A percentile compares a stretch with the other conserved stretches of the same genome.
Conservation (phyloP, 2,113 vertebrate species). For the Chrysemys picta region DNA sequence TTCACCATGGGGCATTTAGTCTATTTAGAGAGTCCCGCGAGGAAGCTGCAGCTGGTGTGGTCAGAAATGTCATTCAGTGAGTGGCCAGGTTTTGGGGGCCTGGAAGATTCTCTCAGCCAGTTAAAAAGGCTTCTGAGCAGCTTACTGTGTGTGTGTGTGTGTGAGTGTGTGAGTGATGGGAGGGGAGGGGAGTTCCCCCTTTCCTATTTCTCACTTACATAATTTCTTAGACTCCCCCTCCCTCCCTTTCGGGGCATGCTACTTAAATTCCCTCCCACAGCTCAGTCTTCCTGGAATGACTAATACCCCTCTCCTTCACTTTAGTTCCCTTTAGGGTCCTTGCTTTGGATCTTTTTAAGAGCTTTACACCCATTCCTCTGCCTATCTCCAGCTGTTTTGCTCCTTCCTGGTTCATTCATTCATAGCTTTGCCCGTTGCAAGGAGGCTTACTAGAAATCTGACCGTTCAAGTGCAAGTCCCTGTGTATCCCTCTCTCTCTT, state of each 20-base stretch:
- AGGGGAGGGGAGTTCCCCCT: constrained; percentile 61
- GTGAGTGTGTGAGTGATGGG: no score
- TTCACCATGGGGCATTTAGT: constrained; percentile 25
- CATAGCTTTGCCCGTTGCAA: background rate
- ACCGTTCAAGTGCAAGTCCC: fast-evolving
- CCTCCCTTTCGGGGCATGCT: background rate
- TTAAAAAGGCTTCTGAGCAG: constrained; percentile 66
- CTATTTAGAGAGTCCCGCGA: constrained; percentile 55
- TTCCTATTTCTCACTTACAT: constrained; percentile 62
- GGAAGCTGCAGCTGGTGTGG: constrained; percentile 65
- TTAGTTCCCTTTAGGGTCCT: background rate
- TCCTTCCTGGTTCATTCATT: background rate
- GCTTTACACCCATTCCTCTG: background rate
- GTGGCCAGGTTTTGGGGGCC: constrained; percentile 55
- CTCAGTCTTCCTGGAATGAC: background rate
- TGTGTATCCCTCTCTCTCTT: background rate
- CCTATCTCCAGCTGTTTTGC: fast-evolving
- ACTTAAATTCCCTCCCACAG: background rate
- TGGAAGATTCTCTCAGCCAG: constrained; percentile 57
- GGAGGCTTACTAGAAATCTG: fast-evolving
- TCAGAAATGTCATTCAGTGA: constrained; percentile 70
- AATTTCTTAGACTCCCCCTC: background rate
- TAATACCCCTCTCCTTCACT: fast-evolving
- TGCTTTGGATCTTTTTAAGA: fast-evolving
- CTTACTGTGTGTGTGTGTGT: background rate